Conservation (phyloP, 2,113 vertebrate species). For the Calyptomena viridis region DNA sequence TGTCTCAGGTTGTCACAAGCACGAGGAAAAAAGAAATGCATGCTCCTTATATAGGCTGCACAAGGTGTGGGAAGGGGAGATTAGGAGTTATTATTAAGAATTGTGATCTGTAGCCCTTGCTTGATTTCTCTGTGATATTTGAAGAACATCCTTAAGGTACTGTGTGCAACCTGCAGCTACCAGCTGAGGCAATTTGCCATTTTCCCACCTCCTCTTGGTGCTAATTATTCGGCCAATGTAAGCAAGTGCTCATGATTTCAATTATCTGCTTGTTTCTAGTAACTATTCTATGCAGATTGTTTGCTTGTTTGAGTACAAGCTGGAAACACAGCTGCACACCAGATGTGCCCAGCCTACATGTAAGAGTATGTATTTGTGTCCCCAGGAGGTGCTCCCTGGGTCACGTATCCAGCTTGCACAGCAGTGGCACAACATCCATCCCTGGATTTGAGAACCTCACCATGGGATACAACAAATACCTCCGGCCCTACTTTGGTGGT, state of each 20-base stretch:
- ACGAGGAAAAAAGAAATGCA: neutral
- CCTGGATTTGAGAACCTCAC: constrained; percentile 91
- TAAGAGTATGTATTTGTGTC: neutral
- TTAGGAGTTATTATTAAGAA: neutral
- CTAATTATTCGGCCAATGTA: neutral
- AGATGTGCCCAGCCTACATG: neutral
- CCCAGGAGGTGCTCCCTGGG: constrained; percentile 68
- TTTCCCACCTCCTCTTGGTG: neutral
- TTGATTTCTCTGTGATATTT: neutral
- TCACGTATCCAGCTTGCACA: constrained; percentile 34
- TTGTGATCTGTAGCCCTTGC: neutral
- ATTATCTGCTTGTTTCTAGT: neutral
- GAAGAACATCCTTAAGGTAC: neutral
- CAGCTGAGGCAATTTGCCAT: neutral
- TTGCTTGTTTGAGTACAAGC: neutral
- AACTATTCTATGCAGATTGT: neutral
- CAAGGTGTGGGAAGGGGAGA: neutral
- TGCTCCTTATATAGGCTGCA: neutral
- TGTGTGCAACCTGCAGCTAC: neutral
- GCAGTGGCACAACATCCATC: constrained; percentile 75
- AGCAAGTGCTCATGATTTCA: neutral
- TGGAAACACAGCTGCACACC: neutral
- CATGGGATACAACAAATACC: constrained; percentile 89
- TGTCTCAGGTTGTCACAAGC: neutral
- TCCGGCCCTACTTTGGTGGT: constrained; percentile 91